Percentiles rank a stretch among this genome's conserved stretches.
These are phyloP conservation scores for Charadrius vociferus DNA, from an alignment of 2,113 vertebrate species.

Conservation along the genomic window DNA sequence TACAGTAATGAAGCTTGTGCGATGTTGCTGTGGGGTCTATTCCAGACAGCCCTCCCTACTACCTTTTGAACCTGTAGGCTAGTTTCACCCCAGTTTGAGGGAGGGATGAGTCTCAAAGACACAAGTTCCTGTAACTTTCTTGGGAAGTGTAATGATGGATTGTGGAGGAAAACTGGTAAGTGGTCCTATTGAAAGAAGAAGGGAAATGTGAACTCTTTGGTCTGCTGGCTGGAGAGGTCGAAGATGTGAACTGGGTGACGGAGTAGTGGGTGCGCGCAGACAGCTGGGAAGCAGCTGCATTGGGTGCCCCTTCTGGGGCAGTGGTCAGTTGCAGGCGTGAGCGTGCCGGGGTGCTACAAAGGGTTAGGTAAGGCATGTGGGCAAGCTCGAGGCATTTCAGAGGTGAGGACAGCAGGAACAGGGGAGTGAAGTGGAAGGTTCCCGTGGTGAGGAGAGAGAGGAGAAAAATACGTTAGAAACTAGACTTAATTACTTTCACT, in stretches of 20 bases:
- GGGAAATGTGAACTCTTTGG: neutral
- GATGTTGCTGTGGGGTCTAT: neutral
- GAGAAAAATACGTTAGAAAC: neutral
- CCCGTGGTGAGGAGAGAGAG: neutral
- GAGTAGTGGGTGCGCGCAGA: neutral
- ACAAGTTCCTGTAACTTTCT: neutral
- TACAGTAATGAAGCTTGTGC: neutral
- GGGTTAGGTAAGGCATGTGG: neutral
- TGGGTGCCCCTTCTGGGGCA: neutral
- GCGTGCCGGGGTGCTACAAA: neutral
- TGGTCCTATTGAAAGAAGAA: neutral
- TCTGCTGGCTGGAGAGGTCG: neutral
- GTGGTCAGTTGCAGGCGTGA: neutral
- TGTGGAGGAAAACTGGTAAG: neutral
- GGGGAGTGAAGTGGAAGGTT: neutral
- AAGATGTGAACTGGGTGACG: neutral
- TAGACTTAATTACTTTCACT: neutral
- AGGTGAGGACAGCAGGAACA: neutral
- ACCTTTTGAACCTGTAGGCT: neutral
- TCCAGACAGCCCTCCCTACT: neutral
- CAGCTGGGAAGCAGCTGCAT: accelerated
- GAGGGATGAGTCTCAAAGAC: neutral
- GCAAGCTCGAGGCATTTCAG: neutral
- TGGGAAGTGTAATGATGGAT: neutral
- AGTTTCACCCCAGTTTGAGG: neutral